Percentiles rank a stretch among this genome's conserved stretches.
These are phyloP conservation scores for Eulemur coronatus DNA, from an alignment of 2,797 vertebrate genomes.

Conservation along the genomic window DNA sequence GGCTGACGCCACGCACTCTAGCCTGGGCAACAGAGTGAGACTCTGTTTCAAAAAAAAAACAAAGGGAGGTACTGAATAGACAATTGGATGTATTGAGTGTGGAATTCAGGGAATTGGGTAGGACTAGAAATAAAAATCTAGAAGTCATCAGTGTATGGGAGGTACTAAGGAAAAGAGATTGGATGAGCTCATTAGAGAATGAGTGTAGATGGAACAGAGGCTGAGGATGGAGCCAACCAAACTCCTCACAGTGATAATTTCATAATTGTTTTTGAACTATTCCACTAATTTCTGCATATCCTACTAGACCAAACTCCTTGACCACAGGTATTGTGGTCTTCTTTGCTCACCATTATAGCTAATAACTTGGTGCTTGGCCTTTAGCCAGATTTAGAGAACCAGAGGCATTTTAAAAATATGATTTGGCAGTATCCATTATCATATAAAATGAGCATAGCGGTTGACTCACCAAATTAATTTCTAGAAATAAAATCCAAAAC, in stretches of 20 bases:
- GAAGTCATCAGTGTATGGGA: not conserved
- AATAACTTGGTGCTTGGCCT: not conserved
- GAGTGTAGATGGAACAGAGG: not conserved
- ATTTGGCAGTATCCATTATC: not conserved
- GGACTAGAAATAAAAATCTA: not conserved
- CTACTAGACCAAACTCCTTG: not conserved
- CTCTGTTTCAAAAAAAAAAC: too few species aligned
- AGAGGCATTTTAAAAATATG: not conserved
- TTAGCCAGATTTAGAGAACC: not conserved
- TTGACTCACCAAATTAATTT: not conserved
- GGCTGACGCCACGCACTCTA: too few species aligned
- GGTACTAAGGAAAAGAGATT: not conserved
- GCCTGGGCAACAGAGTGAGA: too few species aligned
- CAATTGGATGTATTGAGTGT: not conserved
- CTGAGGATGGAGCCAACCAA: not conserved
- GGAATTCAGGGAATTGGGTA: not conserved
- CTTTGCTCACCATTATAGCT: not conserved
- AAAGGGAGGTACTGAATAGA: not conserved
- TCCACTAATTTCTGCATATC: not conserved
- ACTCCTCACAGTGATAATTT: not conserved
- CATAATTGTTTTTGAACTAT: not conserved
- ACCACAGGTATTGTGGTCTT: not conserved
- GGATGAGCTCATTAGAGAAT: not conserved
- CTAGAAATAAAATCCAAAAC: not conserved
- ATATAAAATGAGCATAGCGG: not conserved